phyloP scores from a whole-genome alignment of 2,888 invertebrate genomes.

The Cataglyphis rosenhaueri region DNA sequence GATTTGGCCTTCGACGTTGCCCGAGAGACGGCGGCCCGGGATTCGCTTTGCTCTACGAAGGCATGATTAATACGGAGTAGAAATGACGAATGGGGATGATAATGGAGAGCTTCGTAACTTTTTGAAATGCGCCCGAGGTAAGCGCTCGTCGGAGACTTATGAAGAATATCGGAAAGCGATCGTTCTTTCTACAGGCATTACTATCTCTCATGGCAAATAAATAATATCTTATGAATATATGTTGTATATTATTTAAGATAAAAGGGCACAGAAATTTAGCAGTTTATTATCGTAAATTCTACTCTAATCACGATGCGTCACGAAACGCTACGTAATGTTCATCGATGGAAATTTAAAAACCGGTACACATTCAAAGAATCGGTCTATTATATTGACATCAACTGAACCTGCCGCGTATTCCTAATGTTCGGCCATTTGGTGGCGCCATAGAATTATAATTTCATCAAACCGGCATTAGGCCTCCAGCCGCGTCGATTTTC shows the following conservation, averaged over 20 bases:
- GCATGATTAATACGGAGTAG: slow-evolving; percentile 48
- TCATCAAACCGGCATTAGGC: slow-evolving; percentile 78
- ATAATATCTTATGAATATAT: neutral
- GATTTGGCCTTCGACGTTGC: slow-evolving; percentile 52
- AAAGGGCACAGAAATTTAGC: neutral
- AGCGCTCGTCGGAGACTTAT: slow-evolving; percentile 25
- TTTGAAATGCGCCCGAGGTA: slow-evolving; percentile 31
- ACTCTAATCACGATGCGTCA: neutral
- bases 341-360: slow-evolving; percentile 24
- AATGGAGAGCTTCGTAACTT: slow-evolving; percentile 52
- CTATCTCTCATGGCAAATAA: slow-evolving; percentile 3
- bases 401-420: slow-evolving; percentile 61
- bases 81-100: slow-evolving; percentile 51
- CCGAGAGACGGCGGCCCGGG: slow-evolving; percentile 24
- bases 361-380: slow-evolving; percentile 68
- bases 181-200: neutral
- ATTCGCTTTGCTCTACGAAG: slow-evolving; percentile 1
- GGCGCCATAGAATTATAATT: slow-evolving; percentile 77
- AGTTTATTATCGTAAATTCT: neutral
- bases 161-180: slow-evolving; percentile 38
- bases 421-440: slow-evolving; percentile 77
- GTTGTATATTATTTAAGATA: slow-evolving; percentile 1
- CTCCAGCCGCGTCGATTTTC: slow-evolving; percentile 55
- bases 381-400: slow-evolving; percentile 81
- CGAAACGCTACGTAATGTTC: neutral